Evolutionary conservation across 2,797 vertebrate genomes (phyloP).

Genomic region (Rhynchotus rufescens): DNA sequence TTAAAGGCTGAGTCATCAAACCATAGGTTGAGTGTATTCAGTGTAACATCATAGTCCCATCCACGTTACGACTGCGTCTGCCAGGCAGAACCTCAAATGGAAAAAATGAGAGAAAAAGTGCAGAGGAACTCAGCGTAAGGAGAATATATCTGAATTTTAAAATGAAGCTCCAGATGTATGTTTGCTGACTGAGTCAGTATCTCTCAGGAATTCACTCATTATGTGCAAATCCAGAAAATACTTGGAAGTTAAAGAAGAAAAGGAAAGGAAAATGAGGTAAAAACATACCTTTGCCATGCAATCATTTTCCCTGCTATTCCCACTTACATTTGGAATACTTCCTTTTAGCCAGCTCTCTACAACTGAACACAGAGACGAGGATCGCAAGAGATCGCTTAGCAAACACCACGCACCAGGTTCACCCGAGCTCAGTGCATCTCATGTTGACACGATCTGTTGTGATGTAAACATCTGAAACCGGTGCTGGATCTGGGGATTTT

Average conservation of each 20-base stretch:
- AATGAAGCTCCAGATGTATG: neutral
- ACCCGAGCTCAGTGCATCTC: neutral
- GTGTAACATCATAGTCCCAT: neutral
- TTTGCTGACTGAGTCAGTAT: neutral
- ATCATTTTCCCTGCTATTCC: neutral
- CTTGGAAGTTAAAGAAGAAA: neutral
- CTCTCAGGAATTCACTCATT: neutral
- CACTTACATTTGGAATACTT: neutral
- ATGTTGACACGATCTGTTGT: neutral
- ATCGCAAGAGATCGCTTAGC: neutral
- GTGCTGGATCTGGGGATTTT: neutral
- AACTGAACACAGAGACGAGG: neutral
- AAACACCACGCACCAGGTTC: neutral
- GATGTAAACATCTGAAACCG: neutral
- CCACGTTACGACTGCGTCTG: neutral
- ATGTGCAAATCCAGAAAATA: neutral
- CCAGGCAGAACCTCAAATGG: neutral
- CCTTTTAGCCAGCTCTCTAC: neutral
- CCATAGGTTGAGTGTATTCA: neutral
- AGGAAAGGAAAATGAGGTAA: neutral
- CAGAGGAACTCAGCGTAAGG: neutral
- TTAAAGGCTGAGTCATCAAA: constrained; percentile 21
- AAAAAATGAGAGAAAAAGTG: neutral
- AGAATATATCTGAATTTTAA: neutral
- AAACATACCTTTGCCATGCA: neutral